A percentile compares a stretch with the other conserved stretches of the same genome.
These are phyloP conservation scores for Campoplex capitator DNA, from an alignment of 2,888 invertebrate genomes.

Conservation along the genomic window DNA sequence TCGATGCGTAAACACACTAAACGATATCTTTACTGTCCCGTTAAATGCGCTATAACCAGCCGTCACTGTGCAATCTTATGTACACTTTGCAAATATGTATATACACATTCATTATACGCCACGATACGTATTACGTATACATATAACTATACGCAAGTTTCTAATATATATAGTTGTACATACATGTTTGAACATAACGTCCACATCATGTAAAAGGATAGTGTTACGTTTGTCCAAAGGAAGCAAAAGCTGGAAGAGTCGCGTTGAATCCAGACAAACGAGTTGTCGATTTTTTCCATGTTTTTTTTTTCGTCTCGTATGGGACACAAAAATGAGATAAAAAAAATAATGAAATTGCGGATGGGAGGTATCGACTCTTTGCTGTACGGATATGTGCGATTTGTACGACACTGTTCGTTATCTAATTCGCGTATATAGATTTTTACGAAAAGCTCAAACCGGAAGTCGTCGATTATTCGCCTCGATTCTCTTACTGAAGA, in stretches of 20 bases:
- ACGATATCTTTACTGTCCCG: conserved; percentile 67
- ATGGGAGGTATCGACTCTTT: background rate
- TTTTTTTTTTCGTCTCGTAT: background rate
- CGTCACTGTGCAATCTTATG: conserved; percentile 49
- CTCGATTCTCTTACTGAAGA: conserved; percentile 28
- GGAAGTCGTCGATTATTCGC: conserved; percentile 33
- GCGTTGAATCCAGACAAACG: conserved; percentile 52
- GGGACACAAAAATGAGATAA: background rate
- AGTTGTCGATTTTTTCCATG: conserved; percentile 15
- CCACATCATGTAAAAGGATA: conserved; percentile 22
- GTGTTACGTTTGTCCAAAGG: conserved; percentile 46
- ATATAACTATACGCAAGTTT: background rate
- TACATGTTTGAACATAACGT: background rate
- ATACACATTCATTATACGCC: background rate
- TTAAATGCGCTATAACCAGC: conserved; percentile 65
- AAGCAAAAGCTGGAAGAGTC: conserved; percentile 35
- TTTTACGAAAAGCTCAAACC: conserved; percentile 18
- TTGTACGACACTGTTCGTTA: conserved; percentile 40
- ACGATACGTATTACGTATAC: too few species aligned
- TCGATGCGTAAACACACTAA: conserved; percentile 66
- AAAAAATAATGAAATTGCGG: background rate
- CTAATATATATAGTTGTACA: background rate
- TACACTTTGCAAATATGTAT: conserved; percentile 18
- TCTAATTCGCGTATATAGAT: conserved; percentile 33
- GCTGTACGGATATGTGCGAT: conserved; percentile 6